Conservation (phyloP, 64 coral and sea anemone genomes). For the Platygyra sinensis region DNA sequence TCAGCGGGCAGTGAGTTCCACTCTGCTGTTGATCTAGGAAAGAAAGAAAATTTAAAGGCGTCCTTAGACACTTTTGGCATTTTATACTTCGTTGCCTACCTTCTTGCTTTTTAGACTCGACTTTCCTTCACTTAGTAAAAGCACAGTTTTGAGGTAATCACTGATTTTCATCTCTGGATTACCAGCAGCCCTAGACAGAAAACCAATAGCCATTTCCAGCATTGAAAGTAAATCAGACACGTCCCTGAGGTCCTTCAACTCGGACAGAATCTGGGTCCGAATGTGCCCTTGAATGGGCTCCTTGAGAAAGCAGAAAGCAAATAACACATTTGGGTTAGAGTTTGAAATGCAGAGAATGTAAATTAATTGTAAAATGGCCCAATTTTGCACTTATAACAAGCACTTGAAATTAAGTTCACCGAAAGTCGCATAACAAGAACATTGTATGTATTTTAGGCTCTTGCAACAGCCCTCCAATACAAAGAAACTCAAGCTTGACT, state of each 20-base stretch:
- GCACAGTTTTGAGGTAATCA: slow-evolving; percentile 27
- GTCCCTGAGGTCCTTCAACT: slow-evolving; percentile 48
- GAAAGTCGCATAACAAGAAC: no score
- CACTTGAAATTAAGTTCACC: no score
- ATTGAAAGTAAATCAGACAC: slow-evolving; percentile 52
- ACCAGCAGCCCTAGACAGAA: slow-evolving; percentile 64
- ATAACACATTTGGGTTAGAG: neutral
- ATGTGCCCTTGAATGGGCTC: slow-evolving; percentile 10
- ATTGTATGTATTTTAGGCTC: no score
- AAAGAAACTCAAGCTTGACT: no score
- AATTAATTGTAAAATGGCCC: no score
- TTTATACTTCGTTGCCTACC: slow-evolving; percentile 13
- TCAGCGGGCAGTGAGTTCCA: no score
- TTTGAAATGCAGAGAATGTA: neutral
- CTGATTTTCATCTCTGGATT: slow-evolving; percentile 33
- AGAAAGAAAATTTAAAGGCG: no score
- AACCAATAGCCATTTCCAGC: slow-evolving; percentile 70
- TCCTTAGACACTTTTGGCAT: no score
- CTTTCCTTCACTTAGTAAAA: slow-evolving; percentile 31
- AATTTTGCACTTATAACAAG: no score
- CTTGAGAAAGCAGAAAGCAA: neutral
- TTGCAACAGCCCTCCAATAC: no score
- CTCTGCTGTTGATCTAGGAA: no score
- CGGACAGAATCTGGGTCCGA: slow-evolving; percentile 37
- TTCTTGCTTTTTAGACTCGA: slow-evolving; percentile 32